Conservation (phyloP, 2,113 vertebrate species). For the Antechinus flavipes region DNA sequence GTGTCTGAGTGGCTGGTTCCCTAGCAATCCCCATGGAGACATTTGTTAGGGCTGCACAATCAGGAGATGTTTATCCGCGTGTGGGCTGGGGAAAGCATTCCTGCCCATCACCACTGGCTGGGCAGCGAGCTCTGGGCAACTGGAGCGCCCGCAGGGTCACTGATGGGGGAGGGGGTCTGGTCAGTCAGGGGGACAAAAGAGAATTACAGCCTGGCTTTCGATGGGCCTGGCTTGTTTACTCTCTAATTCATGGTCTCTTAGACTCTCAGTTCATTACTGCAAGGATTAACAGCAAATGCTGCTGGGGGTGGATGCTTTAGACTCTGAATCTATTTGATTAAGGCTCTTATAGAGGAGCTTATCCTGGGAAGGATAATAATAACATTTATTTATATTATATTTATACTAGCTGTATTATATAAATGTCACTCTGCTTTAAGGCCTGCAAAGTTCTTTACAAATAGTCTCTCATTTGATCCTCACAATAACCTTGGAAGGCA, state of each 20-base stretch:
- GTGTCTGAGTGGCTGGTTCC: conserved; percentile 28
- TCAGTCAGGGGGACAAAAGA: not conserved
- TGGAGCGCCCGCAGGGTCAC: not conserved
- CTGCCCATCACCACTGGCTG: not conserved
- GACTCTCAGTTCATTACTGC: not conserved
- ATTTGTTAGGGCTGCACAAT: conserved; percentile 31
- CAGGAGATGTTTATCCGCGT: not conserved
- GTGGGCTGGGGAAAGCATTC: not conserved
- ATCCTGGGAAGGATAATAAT: not conserved
- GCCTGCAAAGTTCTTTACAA: not conserved
- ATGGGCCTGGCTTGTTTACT: too few relatives aligned
- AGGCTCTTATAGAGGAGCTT: not conserved
- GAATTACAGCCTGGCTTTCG: not conserved
- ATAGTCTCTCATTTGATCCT: not conserved
- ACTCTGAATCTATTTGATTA: not conserved
- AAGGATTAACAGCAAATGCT: not conserved
- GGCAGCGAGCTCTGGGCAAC: not conserved
- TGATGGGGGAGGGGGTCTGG: not conserved
- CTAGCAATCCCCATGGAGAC: conserved; percentile 63
- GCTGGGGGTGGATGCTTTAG: not conserved
- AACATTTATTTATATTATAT: too few relatives aligned
- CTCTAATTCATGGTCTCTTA: not conserved
- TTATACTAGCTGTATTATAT: too few relatives aligned
- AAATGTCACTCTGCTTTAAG: not conserved
- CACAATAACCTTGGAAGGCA: not conserved